Conservation (phyloP, 2,888 invertebrate species). For the Aspidiotus destructor region DNA sequence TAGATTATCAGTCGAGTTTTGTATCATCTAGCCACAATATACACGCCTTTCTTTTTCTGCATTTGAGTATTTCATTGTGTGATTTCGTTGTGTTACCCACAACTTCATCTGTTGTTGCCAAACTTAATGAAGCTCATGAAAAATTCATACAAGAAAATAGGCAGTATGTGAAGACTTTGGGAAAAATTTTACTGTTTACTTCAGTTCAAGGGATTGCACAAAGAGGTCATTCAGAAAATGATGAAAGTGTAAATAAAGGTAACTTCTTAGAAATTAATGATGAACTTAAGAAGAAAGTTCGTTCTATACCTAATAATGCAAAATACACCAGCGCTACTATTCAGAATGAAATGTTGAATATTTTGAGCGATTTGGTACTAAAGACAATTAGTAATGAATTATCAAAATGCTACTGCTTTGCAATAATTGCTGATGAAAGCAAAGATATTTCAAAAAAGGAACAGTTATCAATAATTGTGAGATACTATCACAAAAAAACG, state of each 20-base stretch:
- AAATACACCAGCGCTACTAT: constrained; percentile 14
- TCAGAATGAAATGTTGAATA: constrained; percentile 22
- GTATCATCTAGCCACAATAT: too few relatives aligned
- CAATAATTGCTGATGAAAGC: constrained; percentile 17
- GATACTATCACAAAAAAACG: constrained; percentile 15
- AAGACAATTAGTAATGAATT: constrained; percentile 12
- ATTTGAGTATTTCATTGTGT: too few relatives aligned
- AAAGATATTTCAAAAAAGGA: constrained; percentile 25
- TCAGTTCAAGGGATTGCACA: constrained; percentile 7
- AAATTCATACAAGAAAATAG: not conserved
- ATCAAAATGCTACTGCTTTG: constrained; percentile 8
- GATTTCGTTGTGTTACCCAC: too few relatives aligned
- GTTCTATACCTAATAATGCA: constrained; percentile 8
- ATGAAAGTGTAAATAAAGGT: not conserved
- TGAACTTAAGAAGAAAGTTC: not conserved
- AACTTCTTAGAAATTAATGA: constrained; percentile 6
- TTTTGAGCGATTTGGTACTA: constrained; percentile 9
- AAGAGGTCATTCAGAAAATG: constrained; percentile 1
- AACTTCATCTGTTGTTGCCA: too few relatives aligned
- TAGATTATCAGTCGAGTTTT: too few relatives aligned
- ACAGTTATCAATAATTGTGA: constrained; percentile 20
- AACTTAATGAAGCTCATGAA: not conserved
- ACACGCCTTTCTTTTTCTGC: too few relatives aligned
- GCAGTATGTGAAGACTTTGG: not conserved
- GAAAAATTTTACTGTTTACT: constrained; percentile 3